These are phyloP conservation scores for Maconellicoccus hirsutus DNA, from an alignment of 1,140 invertebrate species.

Conservation along the genomic window DNA sequence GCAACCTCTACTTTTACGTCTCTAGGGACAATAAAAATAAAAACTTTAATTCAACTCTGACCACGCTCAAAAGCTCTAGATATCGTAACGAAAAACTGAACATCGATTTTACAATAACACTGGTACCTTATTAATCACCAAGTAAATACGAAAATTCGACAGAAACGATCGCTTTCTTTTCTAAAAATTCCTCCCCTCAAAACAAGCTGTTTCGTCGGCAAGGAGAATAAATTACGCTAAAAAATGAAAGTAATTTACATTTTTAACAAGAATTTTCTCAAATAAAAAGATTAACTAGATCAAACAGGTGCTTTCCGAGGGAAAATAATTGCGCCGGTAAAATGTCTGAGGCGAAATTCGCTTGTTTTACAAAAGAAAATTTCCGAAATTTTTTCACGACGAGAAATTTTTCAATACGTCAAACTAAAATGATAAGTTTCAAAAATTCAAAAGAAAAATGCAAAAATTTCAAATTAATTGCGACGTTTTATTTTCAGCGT, in stretches of 20 bases:
- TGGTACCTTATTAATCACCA: neutral
- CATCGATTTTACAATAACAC: neutral
- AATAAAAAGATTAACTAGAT: neutral
- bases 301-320: neutral
- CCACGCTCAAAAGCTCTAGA: neutral
- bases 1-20: neutral
- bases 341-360: too few species aligned
- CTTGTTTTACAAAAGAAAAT: too few species aligned
- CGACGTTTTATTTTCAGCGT: too few species aligned
- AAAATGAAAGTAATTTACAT: constrained; percentile 4
- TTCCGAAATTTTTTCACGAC: too few species aligned
- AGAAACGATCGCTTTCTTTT: too few species aligned
- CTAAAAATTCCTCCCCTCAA: too few species aligned
- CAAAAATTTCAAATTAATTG: too few species aligned
- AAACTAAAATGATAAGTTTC: too few species aligned
- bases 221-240: neutral
- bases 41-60: neutral
- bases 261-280: neutral
- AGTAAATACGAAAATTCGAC: neutral
- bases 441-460: too few species aligned
- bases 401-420: too few species aligned
- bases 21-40: neutral
- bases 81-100: neutral
- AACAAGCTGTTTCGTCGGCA: too few species aligned
- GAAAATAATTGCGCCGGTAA: neutral